Evolutionary conservation across 2,797 vertebrate genomes (phyloP), one percentile per base, ranked within the genome.

Genomic region (Sebastes umbrosus): DNA sequence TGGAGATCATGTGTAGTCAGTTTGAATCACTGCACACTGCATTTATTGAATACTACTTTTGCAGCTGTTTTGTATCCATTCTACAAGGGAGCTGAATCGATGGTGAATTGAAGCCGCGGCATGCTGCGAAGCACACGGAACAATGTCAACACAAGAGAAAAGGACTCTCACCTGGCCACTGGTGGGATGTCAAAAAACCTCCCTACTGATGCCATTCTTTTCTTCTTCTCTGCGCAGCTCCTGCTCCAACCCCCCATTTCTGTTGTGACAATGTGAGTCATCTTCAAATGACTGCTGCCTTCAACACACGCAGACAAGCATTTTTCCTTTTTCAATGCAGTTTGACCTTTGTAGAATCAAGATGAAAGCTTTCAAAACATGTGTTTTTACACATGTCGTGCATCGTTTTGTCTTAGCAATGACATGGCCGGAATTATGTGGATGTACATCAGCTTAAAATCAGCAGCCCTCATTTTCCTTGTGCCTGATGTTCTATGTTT

Each of bases 1-100:
- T 9, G 18, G 69, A 84, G 87, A 88, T 91, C 83, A 84, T 86
- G 73, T 86, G 69, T 69, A 82, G 86, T 84, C 88, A 82, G 66
- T 86, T 91, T 77, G 86, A 90, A 84, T 84, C 62, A 84, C 69
- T 78, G 78, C 72, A 68, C 63, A 82, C 69, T 69, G 16, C 71
- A 76, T 75, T 78, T 43, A 74, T 8, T 62, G 69, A 84, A 87
- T 64, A 58, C 68, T 18, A 27, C 71, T 65, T 85, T 77, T 83
- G 36, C 75, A 77, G 74, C 57, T 76, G 70, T 43, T 67, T 60
- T 72, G 55, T 84, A 69, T 85, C 32, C 24, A 36, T 71, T 77
- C 16, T 72, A 22, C 1, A 58, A 34, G 24, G 39, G 39, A 73
- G 57, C 31, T 13, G 75, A 82, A 81, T 83, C 9, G 5, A 76